phyloP scores from a whole-genome alignment of 2,888 invertebrate genomes.

The Hoplodrina ambigua region DNA sequence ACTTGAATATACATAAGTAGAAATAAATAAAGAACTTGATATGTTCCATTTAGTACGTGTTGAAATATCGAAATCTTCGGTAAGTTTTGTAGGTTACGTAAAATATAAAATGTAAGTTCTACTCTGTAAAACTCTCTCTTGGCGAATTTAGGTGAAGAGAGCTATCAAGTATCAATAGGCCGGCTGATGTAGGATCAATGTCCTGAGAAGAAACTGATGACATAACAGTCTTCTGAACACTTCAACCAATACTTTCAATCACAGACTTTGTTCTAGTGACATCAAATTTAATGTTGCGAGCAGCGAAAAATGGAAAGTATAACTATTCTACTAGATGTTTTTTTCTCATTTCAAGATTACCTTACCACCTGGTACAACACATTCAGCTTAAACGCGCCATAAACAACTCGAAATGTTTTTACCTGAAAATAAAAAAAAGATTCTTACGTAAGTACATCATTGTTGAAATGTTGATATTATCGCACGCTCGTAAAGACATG shows the following conservation, averaged over 20 bases:
- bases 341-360: conserved; percentile 46
- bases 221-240: not conserved
- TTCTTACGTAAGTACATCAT: conserved; percentile 49
- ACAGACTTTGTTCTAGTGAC: not conserved
- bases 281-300: conserved; percentile 7
- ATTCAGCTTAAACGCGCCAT: conserved; percentile 60
- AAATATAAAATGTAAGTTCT: too few relatives aligned
- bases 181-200: too few relatives aligned
- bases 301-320: conserved; percentile 5
- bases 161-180: too few relatives aligned
- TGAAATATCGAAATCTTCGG: too few relatives aligned
- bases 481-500: conserved; percentile 60
- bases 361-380: conserved; percentile 49
- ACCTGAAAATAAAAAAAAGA: conserved; percentile 75
- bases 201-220: not conserved
- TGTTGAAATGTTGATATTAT: conserved; percentile 44
- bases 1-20: too few relatives aligned
- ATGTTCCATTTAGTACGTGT: too few relatives aligned
- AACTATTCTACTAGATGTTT: conserved; percentile 16
- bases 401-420: conserved; percentile 61
- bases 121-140: too few relatives aligned
- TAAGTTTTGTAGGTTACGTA: too few relatives aligned
- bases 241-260: not conserved
- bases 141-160: too few relatives aligned
- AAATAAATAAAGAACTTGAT: too few relatives aligned